Evolutionary conservation across 2,113 vertebrate species (phyloP).

Genomic region (Leptosomus discolor): DNA sequence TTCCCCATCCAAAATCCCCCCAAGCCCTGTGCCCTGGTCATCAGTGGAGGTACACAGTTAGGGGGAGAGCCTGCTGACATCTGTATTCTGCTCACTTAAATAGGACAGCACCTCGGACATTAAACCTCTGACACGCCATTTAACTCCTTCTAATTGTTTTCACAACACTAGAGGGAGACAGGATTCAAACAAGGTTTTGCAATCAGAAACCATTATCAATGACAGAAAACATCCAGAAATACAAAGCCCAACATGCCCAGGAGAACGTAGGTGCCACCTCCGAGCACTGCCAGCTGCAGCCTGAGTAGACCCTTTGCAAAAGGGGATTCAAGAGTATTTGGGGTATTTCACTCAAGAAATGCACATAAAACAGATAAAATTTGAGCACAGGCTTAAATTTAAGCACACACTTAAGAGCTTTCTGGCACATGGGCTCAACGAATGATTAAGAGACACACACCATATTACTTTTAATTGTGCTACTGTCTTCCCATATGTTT

Average conservation of each 20-base stretch:
- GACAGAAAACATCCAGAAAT: not conserved
- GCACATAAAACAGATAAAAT: not conserved
- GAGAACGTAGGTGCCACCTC: not conserved
- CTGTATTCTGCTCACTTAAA: not conserved
- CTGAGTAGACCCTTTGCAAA: not conserved
- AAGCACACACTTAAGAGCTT: not conserved
- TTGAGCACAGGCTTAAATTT: not conserved
- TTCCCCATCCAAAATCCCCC: not conserved
- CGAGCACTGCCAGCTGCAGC: accelerated
- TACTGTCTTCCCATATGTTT: constrained; percentile 55
- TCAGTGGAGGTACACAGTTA: not conserved
- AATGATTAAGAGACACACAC: constrained; percentile 4
- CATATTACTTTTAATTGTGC: constrained; percentile 37
- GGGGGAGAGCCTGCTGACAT: not conserved
- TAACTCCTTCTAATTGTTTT: not conserved
- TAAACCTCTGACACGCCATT: not conserved
- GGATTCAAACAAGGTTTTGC: not conserved
- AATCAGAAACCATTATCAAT: accelerated
- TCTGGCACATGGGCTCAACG: not conserved
- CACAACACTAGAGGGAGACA: constrained; percentile 36
- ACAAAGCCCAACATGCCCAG: accelerated
- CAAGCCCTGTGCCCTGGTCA: not conserved
- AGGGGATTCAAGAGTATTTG: not conserved
- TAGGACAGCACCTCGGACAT: not conserved
- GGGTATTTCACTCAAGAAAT: not conserved